A percentile compares a stretch with the other conserved stretches of the same genome.
Evolutionary conservation across 53 echinoderm and acorn worm species (phyloP).

Genomic region (Stichopus horrens): DNA sequence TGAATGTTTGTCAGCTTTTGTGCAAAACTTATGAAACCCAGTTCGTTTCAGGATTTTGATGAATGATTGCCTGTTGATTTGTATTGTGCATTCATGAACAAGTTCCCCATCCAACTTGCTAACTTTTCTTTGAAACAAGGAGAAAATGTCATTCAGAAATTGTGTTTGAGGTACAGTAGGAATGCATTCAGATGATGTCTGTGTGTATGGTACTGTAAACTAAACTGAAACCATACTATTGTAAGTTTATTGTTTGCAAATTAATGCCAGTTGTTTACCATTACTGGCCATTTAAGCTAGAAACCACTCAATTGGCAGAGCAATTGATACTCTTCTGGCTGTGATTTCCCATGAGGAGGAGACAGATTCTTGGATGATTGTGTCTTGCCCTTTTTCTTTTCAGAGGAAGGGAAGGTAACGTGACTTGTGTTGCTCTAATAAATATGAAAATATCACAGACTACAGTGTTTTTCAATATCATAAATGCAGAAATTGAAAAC

Average conservation of each 20-base stretch:
- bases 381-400: background rate
- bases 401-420: background rate
- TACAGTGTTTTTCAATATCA: too few species aligned
- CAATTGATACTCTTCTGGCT: background rate
- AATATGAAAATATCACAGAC: too few species aligned
- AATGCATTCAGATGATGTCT: too few species aligned
- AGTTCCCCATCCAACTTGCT: too few species aligned
- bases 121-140: too few species aligned
- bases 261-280: background rate
- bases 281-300: constrained; percentile 11
- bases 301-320: constrained; percentile 33
- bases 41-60: too few species aligned
- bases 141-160: background rate
- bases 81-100: too few species aligned
- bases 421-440: background rate
- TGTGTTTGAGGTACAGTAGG: background rate
- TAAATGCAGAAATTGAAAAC: too few species aligned
- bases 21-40: too few species aligned
- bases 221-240: too few species aligned
- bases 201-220: background rate
- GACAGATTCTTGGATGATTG: background rate
- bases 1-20: too few species aligned
- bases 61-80: too few species aligned
- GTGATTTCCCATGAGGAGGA: constrained; percentile 33
- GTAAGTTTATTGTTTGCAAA: background rate